phyloP scores from a whole-genome alignment of 1,140 invertebrate genomes.

The Meloidogyne floridensis region DNA sequence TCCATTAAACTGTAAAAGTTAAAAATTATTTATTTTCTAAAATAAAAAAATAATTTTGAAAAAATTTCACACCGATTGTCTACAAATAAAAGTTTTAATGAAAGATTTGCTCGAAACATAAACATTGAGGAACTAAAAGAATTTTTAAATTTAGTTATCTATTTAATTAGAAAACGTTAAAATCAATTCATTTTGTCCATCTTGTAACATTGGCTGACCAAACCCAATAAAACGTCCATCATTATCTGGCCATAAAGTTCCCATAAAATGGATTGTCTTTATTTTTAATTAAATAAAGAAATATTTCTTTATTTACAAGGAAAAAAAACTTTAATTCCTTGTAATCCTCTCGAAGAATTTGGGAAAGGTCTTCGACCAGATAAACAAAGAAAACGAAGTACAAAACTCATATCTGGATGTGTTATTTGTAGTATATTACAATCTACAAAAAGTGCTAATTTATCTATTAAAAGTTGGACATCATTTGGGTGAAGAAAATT shows the following conservation, averaged over 20 bases:
- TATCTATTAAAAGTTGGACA: background rate
- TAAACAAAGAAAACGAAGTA: constrained; percentile 20
- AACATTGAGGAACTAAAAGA: constrained; percentile 19
- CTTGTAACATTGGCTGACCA: constrained; percentile 16
- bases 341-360: constrained; percentile 15
- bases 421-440: background rate
- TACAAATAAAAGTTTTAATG: constrained; percentile 25
- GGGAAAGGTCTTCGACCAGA: constrained; percentile 13
- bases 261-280: constrained; percentile 24
- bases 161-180: background rate
- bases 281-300: background rate
- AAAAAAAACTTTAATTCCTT: background rate
- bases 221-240: constrained; percentile 25
- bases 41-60: background rate
- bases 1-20: constrained; percentile 15
- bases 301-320: background rate
- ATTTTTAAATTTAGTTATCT: background rate
- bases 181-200: constrained; percentile 22
- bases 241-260: constrained; percentile 18
- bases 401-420: constrained; percentile 22
- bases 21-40: background rate
- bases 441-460: constrained; percentile 11
- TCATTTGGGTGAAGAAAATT: constrained; percentile 22
- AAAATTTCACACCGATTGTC: constrained; percentile 23
- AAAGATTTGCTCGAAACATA: constrained; percentile 20